Evolutionary conservation across 1,140 invertebrate species (phyloP).

Genomic region (Goniozus legneri): DNA sequence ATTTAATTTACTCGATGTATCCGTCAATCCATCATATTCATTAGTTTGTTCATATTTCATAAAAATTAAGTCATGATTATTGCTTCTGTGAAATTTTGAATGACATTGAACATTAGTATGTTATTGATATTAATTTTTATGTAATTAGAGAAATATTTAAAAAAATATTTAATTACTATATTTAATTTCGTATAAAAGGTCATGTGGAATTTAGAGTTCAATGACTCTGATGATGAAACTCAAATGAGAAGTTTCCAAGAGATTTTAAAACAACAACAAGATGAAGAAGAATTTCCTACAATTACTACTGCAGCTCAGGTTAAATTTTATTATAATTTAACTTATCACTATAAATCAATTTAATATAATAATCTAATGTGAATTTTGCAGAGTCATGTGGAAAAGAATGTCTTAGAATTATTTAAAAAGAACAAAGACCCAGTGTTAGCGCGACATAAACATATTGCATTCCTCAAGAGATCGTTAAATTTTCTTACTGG

Average conservation of each 20-base stretch:
- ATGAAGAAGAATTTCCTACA: constrained; percentile 17
- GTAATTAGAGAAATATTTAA: too few relatives aligned
- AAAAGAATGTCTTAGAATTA: constrained; percentile 61
- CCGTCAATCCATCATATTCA: too few relatives aligned
- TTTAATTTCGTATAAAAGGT: background rate
- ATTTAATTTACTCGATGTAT: too few relatives aligned
- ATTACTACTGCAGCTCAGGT: constrained; percentile 21
- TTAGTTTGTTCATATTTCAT: too few relatives aligned
- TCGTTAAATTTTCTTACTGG: constrained; percentile 65
- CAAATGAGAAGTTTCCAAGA: constrained; percentile 17
- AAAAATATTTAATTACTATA: too few relatives aligned
- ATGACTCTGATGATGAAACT: background rate
- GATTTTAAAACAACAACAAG: constrained; percentile 17
- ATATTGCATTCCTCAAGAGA: constrained; percentile 67
- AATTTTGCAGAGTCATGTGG: constrained; percentile 63
- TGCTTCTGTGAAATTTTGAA: too few relatives aligned
- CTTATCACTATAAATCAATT: background rate
- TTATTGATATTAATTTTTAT: too few relatives aligned
- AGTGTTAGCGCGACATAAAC: constrained; percentile 62
- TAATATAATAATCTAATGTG: background rate
- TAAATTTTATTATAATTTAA: background rate
- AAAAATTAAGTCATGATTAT: too few relatives aligned
- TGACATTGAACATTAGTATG: too few relatives aligned
- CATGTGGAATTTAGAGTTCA: constrained; percentile 16
- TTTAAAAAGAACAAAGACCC: constrained; percentile 61